These are phyloP conservation scores for Drosophila parthenogenetica DNA, from an alignment of 2,888 invertebrate genomes.

Conservation along the genomic window DNA sequence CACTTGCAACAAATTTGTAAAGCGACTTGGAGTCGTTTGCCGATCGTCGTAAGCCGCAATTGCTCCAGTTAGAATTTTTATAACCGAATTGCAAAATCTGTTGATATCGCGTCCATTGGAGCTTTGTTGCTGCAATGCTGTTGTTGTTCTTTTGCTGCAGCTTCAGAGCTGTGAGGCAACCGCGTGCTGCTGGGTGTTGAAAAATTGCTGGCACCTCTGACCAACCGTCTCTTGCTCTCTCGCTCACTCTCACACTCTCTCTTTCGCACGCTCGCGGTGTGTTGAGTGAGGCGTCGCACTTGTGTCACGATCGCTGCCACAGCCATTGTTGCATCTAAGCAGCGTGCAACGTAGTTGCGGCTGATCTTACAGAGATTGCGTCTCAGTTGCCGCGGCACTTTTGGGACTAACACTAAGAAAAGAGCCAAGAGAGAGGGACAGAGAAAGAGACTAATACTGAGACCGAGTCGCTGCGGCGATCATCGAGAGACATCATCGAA, in stretches of 20 bases:
- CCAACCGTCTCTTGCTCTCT: constrained; percentile 17
- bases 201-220: constrained; percentile 77
- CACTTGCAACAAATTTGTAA: constrained; percentile 71
- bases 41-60: constrained; percentile 31
- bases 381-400: constrained; percentile 67
- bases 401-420: constrained; percentile 45
- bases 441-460: constrained; percentile 24
- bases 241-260: constrained; percentile 8
- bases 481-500: constrained; percentile 75
- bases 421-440: constrained; percentile 29
- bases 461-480: constrained; percentile 52
- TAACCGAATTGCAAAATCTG: constrained; percentile 67
- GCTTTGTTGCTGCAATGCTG: background rate
- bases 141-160: constrained; percentile 15
- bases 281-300: constrained; percentile 54
- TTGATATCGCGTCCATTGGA: constrained; percentile 26
- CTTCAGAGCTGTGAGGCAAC: constrained; percentile 27
- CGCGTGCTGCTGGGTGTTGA: constrained; percentile 75
- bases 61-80: constrained; percentile 78
- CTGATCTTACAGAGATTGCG: constrained; percentile 78
- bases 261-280: background rate
- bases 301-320: constrained; percentile 71
- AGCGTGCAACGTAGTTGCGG: constrained; percentile 59
- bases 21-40: constrained; percentile 28
- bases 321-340: constrained; percentile 71